phyloP scores from a whole-genome alignment of 1,140 invertebrate species.

The Acyrthosiphon pisum region DNA sequence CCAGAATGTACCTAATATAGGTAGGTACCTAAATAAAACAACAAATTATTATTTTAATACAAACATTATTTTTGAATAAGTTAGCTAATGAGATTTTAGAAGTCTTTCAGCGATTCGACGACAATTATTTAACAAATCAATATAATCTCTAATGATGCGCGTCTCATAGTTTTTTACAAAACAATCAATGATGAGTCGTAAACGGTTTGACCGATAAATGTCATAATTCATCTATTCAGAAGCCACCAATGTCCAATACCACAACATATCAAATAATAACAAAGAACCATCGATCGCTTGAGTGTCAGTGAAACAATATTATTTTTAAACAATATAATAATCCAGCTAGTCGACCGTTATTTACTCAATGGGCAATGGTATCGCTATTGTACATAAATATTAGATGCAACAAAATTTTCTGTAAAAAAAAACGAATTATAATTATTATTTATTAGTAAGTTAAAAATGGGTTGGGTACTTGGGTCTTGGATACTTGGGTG shows the following conservation, averaged over 20 bases:
- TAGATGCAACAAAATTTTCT: neutral
- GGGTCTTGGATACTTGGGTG: neutral
- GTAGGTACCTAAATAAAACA: neutral
- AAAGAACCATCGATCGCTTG: neutral
- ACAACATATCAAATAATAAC: neutral
- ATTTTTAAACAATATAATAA: neutral
- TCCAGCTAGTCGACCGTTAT: neutral
- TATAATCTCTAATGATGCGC: neutral
- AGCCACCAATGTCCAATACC: neutral
- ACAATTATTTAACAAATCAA: neutral
- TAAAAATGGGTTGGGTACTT: neutral
- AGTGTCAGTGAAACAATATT: neutral
- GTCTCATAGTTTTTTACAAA: neutral
- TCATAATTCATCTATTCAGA: neutral
- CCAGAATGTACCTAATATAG: neutral
- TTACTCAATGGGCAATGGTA: neutral
- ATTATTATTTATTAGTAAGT: neutral
- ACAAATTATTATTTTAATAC: neutral
- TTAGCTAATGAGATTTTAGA: neutral
- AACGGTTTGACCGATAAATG: neutral
- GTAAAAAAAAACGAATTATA: neutral
- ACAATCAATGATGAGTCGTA: neutral
- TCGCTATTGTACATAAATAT: neutral
- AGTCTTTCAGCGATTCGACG: neutral
- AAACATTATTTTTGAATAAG: neutral